Evolutionary conservation across 1,140 invertebrate species (phyloP), one percentile per base, ranked within the genome.

Genomic region (Brachionus sp.): DNA sequence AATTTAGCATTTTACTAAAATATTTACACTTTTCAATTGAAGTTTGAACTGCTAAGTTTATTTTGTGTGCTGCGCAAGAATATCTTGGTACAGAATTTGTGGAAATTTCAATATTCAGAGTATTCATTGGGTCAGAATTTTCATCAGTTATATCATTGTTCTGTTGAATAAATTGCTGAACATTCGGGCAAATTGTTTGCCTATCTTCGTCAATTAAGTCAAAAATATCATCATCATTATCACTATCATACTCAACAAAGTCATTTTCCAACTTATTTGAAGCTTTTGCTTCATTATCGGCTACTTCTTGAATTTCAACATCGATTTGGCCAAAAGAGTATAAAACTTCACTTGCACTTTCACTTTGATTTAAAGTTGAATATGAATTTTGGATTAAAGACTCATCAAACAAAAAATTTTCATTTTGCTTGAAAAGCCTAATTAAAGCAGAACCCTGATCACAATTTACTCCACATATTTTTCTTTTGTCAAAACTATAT

Each of bases 391-490:
- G 44, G 44, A 46, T 46, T 46, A 46, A 46, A 46, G 44, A 46
- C 44, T 62, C 57, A 62, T 62, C 57, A 29, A 62, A 62, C 16
- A 25, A 62, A 62, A 25, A 62, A 62, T 62, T 62, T 62, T 62
- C 57, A 62, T 62, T 62, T 62, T 62, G 57, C 57, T 23, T 62
- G 25, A 62, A 62, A 62, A 62, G 57, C 25, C 57, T 62, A 62
- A 62, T 62, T 29, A 62, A 62, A 25, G 57, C 16, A 62, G 57
- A 62, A 29, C 57, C 25, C 25, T 62, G 57, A 62, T 62, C 57
- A 19, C 57, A 62, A 62, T 62, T 62, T 25, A 62, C 57, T 62
- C 57, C 57, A 25, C 16, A 23, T 25, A 62, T 62, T 62, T 62
- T 62, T 62, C 19, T 62, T 62, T 62, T 62, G 25, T 62, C 57